Base-by-base conservation (phyloP, 2,113 vertebrate species). In the Anolis sagrei region DNA sequence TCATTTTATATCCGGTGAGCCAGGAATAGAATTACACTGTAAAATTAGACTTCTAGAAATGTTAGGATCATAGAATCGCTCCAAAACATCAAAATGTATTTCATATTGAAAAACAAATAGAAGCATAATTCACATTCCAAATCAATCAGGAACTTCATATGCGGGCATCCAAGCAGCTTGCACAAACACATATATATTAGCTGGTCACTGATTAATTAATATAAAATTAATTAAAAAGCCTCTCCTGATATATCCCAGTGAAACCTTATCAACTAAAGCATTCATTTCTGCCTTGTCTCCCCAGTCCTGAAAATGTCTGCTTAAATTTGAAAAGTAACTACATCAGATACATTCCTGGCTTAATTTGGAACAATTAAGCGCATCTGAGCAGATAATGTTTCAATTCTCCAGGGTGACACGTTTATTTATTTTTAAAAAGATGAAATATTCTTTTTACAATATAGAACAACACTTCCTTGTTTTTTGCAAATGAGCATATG, bases 181-280 rank as follows among this genome's bases (percentile, higher is more conserved):
- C 51, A 10, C 51, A 54, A 54, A 14, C 8, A 54, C 14, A 7
- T 7, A 13, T 10, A 10, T 54, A 54, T 10, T 54, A 54, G 51
- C 51, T 54, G 51, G 9, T 54, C 14, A 10, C 8, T 2, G 51
- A 54, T 54, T 54, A 69, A 69, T 69, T 69, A 90, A 83, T 86
- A 87, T 87, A 90, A 93, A 89, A 83, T 29, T 86, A 78, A 91
- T 92, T 92, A 88, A 0, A 88, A 0, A 81, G 91, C 90, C 44
- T 89, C 79, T 90, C 21, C 80, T 79, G 48, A 61, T 90, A 61
- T 90, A 44, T 44, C 39, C 4, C 88, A 93, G 87, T 78, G 32
- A 87, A 88, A 76, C 19, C 13, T 85, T 89, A 89, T 91, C 70
- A 84, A 44, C 13, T 5, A 90, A 87, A 91, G 0, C 27, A 85